Conservation (phyloP, 2,888 invertebrate species). For the Brassicogethes aeneus region DNA sequence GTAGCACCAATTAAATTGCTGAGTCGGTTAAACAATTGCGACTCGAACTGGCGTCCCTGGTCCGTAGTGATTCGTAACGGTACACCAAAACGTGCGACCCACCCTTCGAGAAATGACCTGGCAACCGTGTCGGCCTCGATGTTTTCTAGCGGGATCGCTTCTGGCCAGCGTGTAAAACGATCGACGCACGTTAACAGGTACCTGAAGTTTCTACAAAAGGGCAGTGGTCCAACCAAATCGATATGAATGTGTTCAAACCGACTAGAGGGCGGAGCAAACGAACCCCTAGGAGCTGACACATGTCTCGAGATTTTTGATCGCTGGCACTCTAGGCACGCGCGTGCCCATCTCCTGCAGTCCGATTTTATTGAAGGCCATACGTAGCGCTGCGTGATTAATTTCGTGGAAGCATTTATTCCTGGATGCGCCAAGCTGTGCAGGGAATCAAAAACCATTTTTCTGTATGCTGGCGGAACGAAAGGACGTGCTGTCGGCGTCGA, state of each 20-base stretch:
- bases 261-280: conserved; percentile 17
- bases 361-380: background rate
- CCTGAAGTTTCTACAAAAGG: conserved; percentile 12
- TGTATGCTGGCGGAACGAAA: background rate
- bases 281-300: too few relatives aligned
- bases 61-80: conserved; percentile 30
- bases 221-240: conserved; percentile 27
- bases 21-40: conserved; percentile 20
- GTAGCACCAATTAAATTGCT: conserved; percentile 17
- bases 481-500: conserved; percentile 1
- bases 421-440: background rate
- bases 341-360: background rate
- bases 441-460: background rate
- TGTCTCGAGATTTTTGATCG: background rate
- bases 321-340: background rate
- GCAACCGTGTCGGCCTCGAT: conserved; percentile 19
- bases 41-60: conserved; percentile 30
- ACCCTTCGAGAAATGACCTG: conserved; percentile 28
- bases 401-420: background rate
- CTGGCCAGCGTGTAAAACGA: conserved; percentile 15
- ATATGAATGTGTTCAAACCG: conserved; percentile 30
- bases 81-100: conserved; percentile 38
- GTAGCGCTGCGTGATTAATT: background rate
- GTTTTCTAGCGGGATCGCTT: conserved; percentile 12
- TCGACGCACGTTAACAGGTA: conserved; percentile 14